A percentile compares a stretch with the other conserved stretches of the same genome.
Conservation (phyloP, 2,797 vertebrate genomes). For the Coracias cyanogaster region DNA sequence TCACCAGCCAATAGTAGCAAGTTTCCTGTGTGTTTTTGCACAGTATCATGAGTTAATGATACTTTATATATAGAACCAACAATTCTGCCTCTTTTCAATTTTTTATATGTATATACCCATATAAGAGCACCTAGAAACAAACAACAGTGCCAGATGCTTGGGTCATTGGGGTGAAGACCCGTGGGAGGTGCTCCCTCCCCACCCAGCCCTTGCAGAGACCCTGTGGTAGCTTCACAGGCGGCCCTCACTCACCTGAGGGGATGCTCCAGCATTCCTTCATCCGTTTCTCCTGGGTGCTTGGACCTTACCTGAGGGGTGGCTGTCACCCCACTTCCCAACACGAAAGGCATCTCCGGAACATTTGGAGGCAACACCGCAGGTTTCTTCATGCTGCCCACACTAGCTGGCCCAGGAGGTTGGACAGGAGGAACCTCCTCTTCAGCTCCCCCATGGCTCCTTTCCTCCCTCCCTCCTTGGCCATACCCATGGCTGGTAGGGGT, state of each 20-base stretch:
- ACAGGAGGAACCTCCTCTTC: not conserved
- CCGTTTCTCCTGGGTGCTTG: not conserved
- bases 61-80: not conserved
- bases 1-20: rapidly evolving
- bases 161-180: not conserved
- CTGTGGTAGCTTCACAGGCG: not conserved
- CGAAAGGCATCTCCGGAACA: not conserved
- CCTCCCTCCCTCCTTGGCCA: not conserved
- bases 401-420: not conserved
- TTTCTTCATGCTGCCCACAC: not conserved
- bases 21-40: not conserved
- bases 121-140: not conserved
- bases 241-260: not conserved
- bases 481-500: not conserved
- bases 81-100: not conserved
- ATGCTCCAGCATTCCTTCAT: rapidly evolving
- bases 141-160: rapidly evolving
- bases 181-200: not conserved
- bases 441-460: rapidly evolving
- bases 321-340: not conserved
- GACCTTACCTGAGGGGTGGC: not conserved
- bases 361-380: no score
- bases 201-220: rapidly evolving
- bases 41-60: not conserved
- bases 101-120: rapidly evolving